These are phyloP conservation scores for Belgica antarctica DNA, from an alignment of 2,888 invertebrate genomes.

Conservation along the genomic window DNA sequence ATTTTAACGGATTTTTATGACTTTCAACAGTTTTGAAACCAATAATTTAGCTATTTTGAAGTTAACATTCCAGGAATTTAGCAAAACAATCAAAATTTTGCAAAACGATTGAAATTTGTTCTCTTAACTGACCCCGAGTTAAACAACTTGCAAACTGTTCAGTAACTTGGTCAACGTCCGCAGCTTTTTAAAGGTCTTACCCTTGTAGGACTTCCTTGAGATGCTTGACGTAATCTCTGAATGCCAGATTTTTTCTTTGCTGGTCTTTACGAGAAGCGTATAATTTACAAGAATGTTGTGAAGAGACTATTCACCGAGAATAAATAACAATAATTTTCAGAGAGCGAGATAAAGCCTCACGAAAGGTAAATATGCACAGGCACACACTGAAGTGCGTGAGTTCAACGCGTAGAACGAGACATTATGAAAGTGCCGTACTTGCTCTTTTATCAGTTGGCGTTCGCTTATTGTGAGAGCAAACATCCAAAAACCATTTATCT, in stretches of 20 bases:
- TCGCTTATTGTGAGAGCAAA: not conserved
- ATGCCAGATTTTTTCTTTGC: not conserved
- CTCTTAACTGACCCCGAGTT: too few species aligned
- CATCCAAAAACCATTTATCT: slow-evolving; percentile 16
- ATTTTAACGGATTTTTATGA: too few species aligned
- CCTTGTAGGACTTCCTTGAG: too few species aligned
- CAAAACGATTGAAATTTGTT: too few species aligned
- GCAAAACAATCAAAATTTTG: too few species aligned
- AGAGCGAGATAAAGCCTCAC: slow-evolving; percentile 21
- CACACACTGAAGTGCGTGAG: slow-evolving; percentile 20
- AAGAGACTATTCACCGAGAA: slow-evolving; percentile 1
- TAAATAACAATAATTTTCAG: slow-evolving; percentile 28
- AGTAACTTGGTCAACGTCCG: too few species aligned
- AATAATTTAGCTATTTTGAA: too few species aligned
- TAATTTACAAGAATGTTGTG: not conserved
- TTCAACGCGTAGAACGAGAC: not conserved
- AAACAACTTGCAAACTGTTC: too few species aligned
- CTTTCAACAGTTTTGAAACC: too few species aligned
- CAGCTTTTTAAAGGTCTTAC: too few species aligned
- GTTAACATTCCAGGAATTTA: too few species aligned
- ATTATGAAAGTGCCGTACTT: not conserved
- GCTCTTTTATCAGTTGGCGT: slow-evolving; percentile 25
- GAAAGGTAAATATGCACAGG: slow-evolving; percentile 2
- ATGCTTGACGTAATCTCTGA: too few species aligned
- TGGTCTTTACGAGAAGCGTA: not conserved